Conservation (phyloP, 2,113 vertebrate species). For the Notarius quadriscutis region DNA sequence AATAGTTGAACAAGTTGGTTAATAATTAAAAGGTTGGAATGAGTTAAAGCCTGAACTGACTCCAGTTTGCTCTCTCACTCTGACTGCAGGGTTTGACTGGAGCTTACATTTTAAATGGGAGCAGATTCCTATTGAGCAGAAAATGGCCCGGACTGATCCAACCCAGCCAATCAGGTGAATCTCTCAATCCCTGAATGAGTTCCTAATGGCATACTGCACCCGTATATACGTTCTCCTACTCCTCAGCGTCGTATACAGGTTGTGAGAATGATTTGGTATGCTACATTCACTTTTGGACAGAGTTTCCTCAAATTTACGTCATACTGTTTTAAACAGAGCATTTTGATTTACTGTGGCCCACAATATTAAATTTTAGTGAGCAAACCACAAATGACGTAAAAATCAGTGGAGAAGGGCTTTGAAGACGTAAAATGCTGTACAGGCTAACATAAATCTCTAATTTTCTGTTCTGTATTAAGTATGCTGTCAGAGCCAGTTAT, state of each 20-base stretch:
- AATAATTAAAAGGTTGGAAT: not conserved
- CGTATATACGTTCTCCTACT: not conserved
- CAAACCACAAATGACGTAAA: not conserved
- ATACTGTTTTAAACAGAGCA: not conserved
- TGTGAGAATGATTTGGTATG: not conserved
- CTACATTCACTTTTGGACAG: not conserved
- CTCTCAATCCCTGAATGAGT: not conserved
- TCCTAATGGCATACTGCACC: not conserved
- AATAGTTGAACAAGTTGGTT: not conserved
- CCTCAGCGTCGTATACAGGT: not conserved
- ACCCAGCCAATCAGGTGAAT: conserved; percentile 90
- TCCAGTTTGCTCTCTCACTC: not conserved
- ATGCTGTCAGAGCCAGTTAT: not conserved
- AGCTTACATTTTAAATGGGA: conserved; percentile 99
- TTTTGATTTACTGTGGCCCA: not conserved
- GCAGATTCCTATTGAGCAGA: conserved; percentile 97
- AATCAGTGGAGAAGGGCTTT: not conserved
- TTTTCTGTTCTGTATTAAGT: not conserved
- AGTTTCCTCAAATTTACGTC: not conserved
- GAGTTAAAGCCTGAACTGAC: not conserved
- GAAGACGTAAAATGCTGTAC: not conserved
- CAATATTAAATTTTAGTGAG: not conserved
- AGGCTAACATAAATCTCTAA: not conserved
- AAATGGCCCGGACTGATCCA: conserved; percentile 92
- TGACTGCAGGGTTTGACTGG: conserved; percentile 92